Evolutionary conservation across 2,888 invertebrate genomes (phyloP), one percentile per base, ranked within the genome.

Genomic region (Parnassius orleans): DNA sequence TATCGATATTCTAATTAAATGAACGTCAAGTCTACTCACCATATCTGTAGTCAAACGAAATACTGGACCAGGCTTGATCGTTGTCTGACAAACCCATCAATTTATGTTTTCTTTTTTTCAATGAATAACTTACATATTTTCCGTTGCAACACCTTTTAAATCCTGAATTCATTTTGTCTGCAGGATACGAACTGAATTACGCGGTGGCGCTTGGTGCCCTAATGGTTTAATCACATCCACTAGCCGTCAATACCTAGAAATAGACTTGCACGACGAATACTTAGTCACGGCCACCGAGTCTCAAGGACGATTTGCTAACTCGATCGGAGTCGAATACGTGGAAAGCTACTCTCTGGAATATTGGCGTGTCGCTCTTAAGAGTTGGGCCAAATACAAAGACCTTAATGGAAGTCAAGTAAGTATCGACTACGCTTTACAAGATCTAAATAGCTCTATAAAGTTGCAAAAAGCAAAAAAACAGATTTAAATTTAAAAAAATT

Each of bases 171-270:
- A 14, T 14, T 60, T 61, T 62, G 57, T 66, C 67, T 68, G 58
- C 92, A 98, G 98, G 81, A 94, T 98, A 69, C 93, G 97, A 10
- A 95, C 95, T 58, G 98, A 98, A 79, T 94, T 95, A 71, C 95
- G 96, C 67, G 97, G 97, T 1, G 98, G 98, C 0, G 98, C 98
- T 0, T 98, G 98, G 98, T 98, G 98, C 84, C 98, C 98, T 10
- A 95, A 95, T 76, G 95, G 95, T 1, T 94, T 95, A 76, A 96
- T 97, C 71, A 93, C 94, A 70, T 93, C 94, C 60, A 93, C 94
- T 62, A 94, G 95, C 63, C 94, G 95, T 12, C 97, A 98, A 80
- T 98, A 94, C 83, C 90, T 98, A 55, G 96, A 98, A 83, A 93
- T 96, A 57, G 95, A 97, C 78, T 92, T 98, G 52, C 93, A 92